A percentile compares a stretch with the other conserved stretches of the same genome.
Conservation (phyloP, 2,797 vertebrate genomes). For the Saguinus oedipus region DNA sequence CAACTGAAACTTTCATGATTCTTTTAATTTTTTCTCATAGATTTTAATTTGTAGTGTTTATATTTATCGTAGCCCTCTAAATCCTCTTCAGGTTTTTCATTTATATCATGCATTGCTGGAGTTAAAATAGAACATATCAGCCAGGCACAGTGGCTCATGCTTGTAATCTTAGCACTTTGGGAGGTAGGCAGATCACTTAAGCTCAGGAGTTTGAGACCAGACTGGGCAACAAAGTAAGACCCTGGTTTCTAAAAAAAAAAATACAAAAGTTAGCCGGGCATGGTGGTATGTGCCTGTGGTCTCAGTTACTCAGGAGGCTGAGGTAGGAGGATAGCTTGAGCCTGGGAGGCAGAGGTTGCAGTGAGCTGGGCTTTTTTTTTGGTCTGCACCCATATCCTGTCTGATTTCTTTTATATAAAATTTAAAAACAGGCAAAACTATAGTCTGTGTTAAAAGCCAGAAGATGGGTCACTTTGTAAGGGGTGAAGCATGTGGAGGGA, state of each 20-base stretch:
- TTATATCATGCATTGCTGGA: not conserved
- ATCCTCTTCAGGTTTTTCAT: not conserved
- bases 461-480: not conserved
- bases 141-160: not conserved
- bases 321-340: not conserved
- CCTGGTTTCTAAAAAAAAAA: too few relatives aligned
- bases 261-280: too few relatives aligned
- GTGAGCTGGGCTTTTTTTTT: not conserved
- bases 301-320: not conserved
- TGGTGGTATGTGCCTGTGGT: not conserved
- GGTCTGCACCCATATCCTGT: not conserved
- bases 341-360: not conserved
- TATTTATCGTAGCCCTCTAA: conserved; percentile 3
- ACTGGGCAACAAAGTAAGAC: not conserved
- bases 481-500: not conserved
- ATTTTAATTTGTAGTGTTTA: conserved; percentile 7
- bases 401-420: not conserved
- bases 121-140: not conserved
- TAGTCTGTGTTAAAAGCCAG: not conserved
- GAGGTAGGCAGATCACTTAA: not conserved
- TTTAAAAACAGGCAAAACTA: not conserved
- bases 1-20: not conserved
- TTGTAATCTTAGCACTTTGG: not conserved
- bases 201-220: not conserved
- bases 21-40: not conserved